Evolutionary conservation across 2,113 vertebrate genomes (phyloP).

Genomic region (Brachypodius melanocephalos): DNA sequence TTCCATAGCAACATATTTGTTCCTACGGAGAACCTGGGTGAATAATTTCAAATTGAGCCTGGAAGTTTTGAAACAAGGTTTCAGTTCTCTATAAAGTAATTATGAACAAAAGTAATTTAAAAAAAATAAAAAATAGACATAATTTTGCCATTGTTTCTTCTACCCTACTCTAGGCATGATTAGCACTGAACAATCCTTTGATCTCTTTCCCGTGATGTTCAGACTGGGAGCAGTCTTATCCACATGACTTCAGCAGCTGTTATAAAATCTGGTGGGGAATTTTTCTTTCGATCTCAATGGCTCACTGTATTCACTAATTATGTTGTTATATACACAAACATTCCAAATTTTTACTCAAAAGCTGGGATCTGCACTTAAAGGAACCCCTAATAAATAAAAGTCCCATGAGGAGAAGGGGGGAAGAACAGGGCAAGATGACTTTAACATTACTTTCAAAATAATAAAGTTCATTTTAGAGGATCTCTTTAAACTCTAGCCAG

Average conservation of each 20-base stretch:
- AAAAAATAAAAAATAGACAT: background rate
- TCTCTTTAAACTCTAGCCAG: background rate
- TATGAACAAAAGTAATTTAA: background rate
- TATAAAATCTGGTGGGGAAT: slow-evolving; percentile 25
- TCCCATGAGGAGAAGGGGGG: background rate
- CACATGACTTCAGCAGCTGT: slow-evolving; percentile 25
- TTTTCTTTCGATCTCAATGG: slow-evolving; percentile 16
- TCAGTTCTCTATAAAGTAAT: slow-evolving; percentile 15
- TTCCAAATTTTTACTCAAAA: background rate
- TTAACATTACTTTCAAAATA: background rate
- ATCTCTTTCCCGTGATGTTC: slow-evolving; percentile 25
- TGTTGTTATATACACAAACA: background rate
- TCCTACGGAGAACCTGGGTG: slow-evolving; percentile 56
- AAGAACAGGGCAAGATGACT: background rate
- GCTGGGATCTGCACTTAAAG: background rate
- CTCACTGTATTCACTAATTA: slow-evolving; percentile 17
- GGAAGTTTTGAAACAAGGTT: slow-evolving; percentile 46
- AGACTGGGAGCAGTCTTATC: slow-evolving; percentile 22
- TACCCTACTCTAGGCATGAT: background rate
- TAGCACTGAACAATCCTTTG: background rate
- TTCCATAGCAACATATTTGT: slow-evolving; percentile 70
- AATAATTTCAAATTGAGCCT: slow-evolving; percentile 55
- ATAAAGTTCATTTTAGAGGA: background rate
- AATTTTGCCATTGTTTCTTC: background rate
- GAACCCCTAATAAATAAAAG: background rate